Evolutionary conservation across 2,888 invertebrate genomes (phyloP).

Genomic region (Caradrina kadenii): DNA sequence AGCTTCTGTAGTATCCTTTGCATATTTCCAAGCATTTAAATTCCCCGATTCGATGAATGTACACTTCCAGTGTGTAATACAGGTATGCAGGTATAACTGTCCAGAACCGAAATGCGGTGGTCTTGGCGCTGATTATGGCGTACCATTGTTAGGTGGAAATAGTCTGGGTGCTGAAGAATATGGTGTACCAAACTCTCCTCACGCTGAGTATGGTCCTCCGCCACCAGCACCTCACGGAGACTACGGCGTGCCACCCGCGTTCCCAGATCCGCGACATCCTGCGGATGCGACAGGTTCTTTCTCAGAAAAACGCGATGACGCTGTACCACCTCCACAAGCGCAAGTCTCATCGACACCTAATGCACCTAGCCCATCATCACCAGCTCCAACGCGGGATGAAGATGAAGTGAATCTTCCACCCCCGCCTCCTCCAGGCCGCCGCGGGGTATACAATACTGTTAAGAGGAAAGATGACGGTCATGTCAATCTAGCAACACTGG

Average conservation of each 20-base stretch:
- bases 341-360: slow-evolving; percentile 94
- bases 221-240: slow-evolving; percentile 92
- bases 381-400: slow-evolving; percentile 89
- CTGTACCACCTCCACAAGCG: slow-evolving; percentile 95
- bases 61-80: slow-evolving; percentile 98
- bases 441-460: slow-evolving; percentile 95
- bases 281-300: slow-evolving; percentile 95
- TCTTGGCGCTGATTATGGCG: slow-evolving; percentile 92
- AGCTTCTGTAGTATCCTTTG: slow-evolving; percentile 98
- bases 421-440: slow-evolving; percentile 95
- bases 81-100: slow-evolving; percentile 98
- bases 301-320: slow-evolving; percentile 95
- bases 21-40: slow-evolving; percentile 99
- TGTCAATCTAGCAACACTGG: slow-evolving; percentile 94
- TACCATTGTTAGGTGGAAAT: slow-evolving; percentile 92
- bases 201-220: slow-evolving; percentile 93
- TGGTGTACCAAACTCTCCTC: slow-evolving; percentile 89
- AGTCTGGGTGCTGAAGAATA: slow-evolving; percentile 92
- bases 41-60: slow-evolving; percentile 99
- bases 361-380: slow-evolving; percentile 89
- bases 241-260: slow-evolving; percentile 94
- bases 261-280: slow-evolving; percentile 96
- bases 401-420: slow-evolving; percentile 95
- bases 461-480: slow-evolving; percentile 95
- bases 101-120: slow-evolving; percentile 98